Base-by-base conservation (phyloP, 1,140 invertebrate genomes). In the Ganaspis sp. region DNA sequence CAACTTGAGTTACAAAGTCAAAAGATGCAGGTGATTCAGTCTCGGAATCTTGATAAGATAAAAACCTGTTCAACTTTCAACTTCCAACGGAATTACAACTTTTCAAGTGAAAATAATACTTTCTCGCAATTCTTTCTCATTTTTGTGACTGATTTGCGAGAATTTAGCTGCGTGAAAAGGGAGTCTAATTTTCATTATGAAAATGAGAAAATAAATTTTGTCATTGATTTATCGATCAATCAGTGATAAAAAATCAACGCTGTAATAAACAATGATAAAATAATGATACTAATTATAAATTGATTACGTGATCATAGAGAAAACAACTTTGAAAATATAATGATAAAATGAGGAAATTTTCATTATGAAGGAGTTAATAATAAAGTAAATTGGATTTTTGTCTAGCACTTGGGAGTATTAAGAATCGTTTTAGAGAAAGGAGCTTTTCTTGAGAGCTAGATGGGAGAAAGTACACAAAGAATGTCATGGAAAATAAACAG, bases 101-200 rank as follows among this genome's bases (percentile, higher is more conserved):
- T 49, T n/a, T 6, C 15, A 49, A 49, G 45, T 49, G 45, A 6
- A 49, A 49, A 49, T 8, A 49, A 49, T 54, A 64, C 26, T 76
- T 76, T 53, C 17, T 69, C 54, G 17, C n/a, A 5, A 70, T 86
- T 81, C 82, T 71, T 29, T 70, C 74, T 85, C n/a, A n/a, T n/a
- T n/a, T n/a, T n/a, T n/a, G n/a, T n/a, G n/a, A n/a, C n/a, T n/a
- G n/a, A n/a, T n/a, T n/a, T n/a, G n/a, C n/a, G n/a, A n/a, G n/a
- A n/a, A n/a, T n/a, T n/a, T n/a, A n/a, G n/a, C n/a, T n/a, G n/a
- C n/a, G n/a, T n/a, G n/a, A n/a, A n/a, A n/a, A n/a, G n/a, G n/a
- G n/a, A n/a, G n/a, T n/a, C n/a, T n/a, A n/a, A n/a, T n/a, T n/a
- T n/a, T n/a, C n/a, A n/a, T n/a, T n/a, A n/a, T n/a, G n/a, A n/a